These are phyloP conservation scores for Phthorimaea operculella DNA, from an alignment of 1,140 invertebrate genomes.

Conservation along the genomic window DNA sequence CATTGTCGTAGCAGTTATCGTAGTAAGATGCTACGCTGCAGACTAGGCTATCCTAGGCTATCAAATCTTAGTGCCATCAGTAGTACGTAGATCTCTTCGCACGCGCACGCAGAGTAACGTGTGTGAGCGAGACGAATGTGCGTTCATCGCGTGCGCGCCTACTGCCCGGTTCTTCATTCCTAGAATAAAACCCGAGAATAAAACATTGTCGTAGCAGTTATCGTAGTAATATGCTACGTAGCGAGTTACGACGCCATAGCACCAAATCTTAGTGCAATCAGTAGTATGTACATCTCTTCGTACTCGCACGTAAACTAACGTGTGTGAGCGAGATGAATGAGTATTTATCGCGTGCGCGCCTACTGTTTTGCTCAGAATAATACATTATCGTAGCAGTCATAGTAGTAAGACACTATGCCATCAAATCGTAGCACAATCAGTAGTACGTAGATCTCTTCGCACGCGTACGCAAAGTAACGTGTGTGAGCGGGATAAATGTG, in stretches of 20 bases:
- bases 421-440: no score
- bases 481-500: constrained; percentile 94
- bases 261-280: no score
- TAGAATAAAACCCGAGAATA: constrained; percentile 39
- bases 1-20: constrained; percentile 86
- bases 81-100: constrained; percentile 83
- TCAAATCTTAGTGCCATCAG: no score
- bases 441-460: constrained; percentile 83
- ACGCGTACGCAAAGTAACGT: constrained; percentile 92
- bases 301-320: constrained; percentile 89
- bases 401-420: no score
- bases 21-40: no score
- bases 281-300: constrained; percentile 84
- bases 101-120: constrained; percentile 92
- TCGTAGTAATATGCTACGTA: no score
- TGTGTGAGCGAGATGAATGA: constrained; percentile 94
- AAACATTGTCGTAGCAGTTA: constrained; percentile 87
- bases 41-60: no score
- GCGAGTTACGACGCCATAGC: no score
- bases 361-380: constrained; percentile 78
- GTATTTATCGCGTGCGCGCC: constrained; percentile 97
- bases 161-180: constrained; percentile 87
- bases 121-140: constrained; percentile 94
- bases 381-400: constrained; percentile 86
- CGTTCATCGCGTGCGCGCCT: constrained; percentile 95